Evolutionary conservation across 2,888 invertebrate genomes (phyloP), one percentile per base, ranked within the genome.

Genomic region (Drosophila atripex): DNA sequence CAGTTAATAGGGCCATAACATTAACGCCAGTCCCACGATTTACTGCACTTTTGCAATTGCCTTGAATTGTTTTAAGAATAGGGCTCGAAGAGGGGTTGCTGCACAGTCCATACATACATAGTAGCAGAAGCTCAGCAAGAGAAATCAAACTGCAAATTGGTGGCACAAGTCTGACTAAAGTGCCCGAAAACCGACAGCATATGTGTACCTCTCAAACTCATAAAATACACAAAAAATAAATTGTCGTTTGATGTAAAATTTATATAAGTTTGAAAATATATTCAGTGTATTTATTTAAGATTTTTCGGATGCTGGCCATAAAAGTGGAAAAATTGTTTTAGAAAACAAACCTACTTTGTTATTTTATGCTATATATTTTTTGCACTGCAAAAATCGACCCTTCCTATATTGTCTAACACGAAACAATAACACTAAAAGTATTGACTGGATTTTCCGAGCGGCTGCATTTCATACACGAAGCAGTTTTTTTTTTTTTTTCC

Each of bases 351-450:
- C 4, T 35, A 32, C 12, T 32, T 32, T 35, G 35, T 35, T 35
- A 35, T 35, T 35, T 35, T 14, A 35, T 14, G 11, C 32, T 2
- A 35, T 1, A 14, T n/a, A n/a, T 41, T 41, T 43, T 43, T 43
- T 18, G 4, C 21, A 21, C 23, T 14, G 35, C 51, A n/a, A 23
- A 12, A 25, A 21, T 18, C 47, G 38, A 38, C 16, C 52, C 47
- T 51, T 51, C 23, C 38, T 60, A 63, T 43, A 21, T 30, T 59
- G 58, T 63, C 64, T 58, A 70, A 86, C 80, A 86, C 74, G 73
- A 80, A 86, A 84, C 88, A 88, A 88, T 88, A 86, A 78, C 80
- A 86, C 76, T 86, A 77, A 86, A 84, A 77, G 87, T 84, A 87
- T 88, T 74, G 82, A 77, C 80, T 78, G 88, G 78, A 88, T 89